Base-by-base conservation (phyloP, 2,113 vertebrate species). In the Brienomyrus brachyistius region DNA sequence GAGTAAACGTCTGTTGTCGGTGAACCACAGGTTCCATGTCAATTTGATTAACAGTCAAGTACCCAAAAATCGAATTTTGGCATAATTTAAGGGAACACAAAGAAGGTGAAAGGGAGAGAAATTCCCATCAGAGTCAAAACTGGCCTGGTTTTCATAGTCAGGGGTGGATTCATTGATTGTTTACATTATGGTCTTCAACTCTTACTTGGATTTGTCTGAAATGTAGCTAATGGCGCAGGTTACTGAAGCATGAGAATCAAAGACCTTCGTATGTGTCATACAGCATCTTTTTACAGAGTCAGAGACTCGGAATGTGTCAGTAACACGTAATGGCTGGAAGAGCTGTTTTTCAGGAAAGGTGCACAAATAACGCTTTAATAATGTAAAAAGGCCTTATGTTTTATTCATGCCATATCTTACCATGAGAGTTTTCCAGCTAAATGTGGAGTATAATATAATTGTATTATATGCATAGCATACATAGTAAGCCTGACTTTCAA, bases 211-310 rank as follows among this genome's bases (percentile, higher is more conserved):
- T 66, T 54, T 90, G 10, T 51, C 89, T 47, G 74, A 89, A 47
- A 27, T 59, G 54, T 21, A 88, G 90, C 90, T 83, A 77, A 91
- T 91, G 89, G 17, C 35, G 23, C 51, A 47, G 59, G 89, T 86
- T 87, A 66, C 66, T 50, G 66, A 43, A n/a, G 66, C 80, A 62
- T 89, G 40, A 89, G 80, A 90, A 40, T 47, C 52, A 8, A 6
- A 54, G 8, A 2, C 48, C 35, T 56, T 9, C 27, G 27, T 52
- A 27, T 80, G 9, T 45, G 7, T 43, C 48, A 15, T 54, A 7
- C 1, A 6, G 17, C 19, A 2, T 56, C 35, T 43, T 40, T 45
- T 31, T 40, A 52, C 62, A 40, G 17, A n/a, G 27, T 80, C 70
- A 15, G 85, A 87, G 85, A 54, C 10, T 31, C 56, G 23, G 0